Conservation (phyloP, 2,113 vertebrate species). For the Scartelaos histophorus region DNA sequence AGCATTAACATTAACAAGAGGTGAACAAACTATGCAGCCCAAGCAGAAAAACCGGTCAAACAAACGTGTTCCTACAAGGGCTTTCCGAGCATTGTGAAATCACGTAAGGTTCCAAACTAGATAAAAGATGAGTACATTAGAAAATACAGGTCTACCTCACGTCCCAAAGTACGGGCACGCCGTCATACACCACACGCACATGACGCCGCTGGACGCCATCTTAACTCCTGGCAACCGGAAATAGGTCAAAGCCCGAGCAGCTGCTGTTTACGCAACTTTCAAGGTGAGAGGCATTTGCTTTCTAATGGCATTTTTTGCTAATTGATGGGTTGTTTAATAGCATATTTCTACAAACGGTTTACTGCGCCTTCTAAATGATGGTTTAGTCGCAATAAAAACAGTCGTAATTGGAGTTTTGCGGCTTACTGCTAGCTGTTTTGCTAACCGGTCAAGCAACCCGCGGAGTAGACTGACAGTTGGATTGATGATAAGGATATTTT, state of each 20-base stretch:
- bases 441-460: neutral
- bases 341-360: neutral
- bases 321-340: neutral
- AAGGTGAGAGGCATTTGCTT: slow-evolving; percentile 36
- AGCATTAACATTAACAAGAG: no score
- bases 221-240: slow-evolving; percentile 44
- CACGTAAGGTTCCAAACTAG: neutral
- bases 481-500: slow-evolving; percentile 1
- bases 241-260: slow-evolving; percentile 1
- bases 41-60: slow-evolving; percentile 36
- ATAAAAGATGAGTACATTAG: neutral
- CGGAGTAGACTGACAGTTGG: neutral
- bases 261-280: slow-evolving; percentile 12
- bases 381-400: neutral
- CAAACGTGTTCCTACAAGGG: neutral
- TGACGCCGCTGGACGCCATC: slow-evolving; percentile 27
- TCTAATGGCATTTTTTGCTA: neutral
- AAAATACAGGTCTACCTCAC: neutral
- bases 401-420: neutral
- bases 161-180: neutral
- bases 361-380: neutral
- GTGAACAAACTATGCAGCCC: neutral
- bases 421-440: slow-evolving; percentile 1
- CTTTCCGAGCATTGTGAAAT: neutral
- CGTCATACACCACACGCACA: neutral